phyloP scores from a whole-genome alignment of 2,797 vertebrate genomes.

The Tenualosa thibaudeaui region DNA sequence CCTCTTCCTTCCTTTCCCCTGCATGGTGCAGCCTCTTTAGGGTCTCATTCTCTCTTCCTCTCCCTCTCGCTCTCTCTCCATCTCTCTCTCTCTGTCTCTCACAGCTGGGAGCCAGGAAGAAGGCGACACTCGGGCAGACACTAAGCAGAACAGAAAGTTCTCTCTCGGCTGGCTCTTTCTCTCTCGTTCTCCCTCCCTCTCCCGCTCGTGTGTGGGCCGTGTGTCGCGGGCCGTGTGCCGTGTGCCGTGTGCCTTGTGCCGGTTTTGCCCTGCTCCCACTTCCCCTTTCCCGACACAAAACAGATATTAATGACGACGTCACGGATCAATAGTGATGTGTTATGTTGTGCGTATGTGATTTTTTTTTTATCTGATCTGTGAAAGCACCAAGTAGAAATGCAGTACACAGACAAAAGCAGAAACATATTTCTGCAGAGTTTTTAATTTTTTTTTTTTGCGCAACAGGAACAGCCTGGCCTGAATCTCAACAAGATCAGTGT shows the following conservation, averaged over 20 bases:
- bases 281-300: not conserved
- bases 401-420: not conserved
- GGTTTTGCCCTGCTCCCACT: too few relatives aligned
- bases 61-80: not conserved
- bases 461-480: conserved; percentile 5
- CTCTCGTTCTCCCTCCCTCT: not conserved
- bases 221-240: too few relatives aligned
- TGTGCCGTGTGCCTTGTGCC: not conserved
- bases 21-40: not conserved
- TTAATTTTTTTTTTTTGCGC: not conserved
- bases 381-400: not conserved
- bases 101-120: not conserved
- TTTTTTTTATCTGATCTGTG: not conserved
- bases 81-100: too few relatives aligned
- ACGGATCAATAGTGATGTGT: not conserved
- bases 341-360: not conserved
- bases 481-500: not conserved
- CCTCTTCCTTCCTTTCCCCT: not conserved
- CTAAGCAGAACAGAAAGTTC: not conserved
- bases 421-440: not conserved
- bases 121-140: not conserved
- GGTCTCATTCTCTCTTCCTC: not conserved
- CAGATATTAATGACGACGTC: too few relatives aligned
- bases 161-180: not conserved
- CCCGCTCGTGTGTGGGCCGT: not conserved